Base-by-base conservation (phyloP, 2,888 invertebrate species). In the Melanostoma scalare region DNA sequence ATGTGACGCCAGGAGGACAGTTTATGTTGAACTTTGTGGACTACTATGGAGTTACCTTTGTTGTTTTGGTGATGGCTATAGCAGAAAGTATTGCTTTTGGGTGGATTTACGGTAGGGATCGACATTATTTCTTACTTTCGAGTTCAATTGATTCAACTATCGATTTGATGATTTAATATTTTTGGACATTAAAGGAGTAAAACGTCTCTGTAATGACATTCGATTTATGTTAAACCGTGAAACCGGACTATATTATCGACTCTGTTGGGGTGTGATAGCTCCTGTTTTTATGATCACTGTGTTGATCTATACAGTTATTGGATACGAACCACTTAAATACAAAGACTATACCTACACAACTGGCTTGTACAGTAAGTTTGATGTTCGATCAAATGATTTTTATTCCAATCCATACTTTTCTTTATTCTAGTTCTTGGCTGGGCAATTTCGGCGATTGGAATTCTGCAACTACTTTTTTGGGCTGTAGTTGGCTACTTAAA, bases 211-310 rank as follows among this genome's bases (percentile, higher is more conserved):
- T 82, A 90, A 92, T 20, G 96, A 97, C 88, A 91, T 96, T 9
- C 95, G 96, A 88, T 97, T 94, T 89, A 97, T 97, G 96, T 89
- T 96, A 86, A 94, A 94, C 60, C 92, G 92, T 30, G 93, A 93
- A 89, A 91, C 91, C 0, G 89, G 94, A 0, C 86, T 94, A 9
- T 97, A 96, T 89, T 97, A 96, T 95, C 93, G 96, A 77, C 86
- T 95, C 50, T 96, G 96, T 84, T 97, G 97, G 97, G 94, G 93
- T 0, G 60, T 96, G 20, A 91, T 96, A 65, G 95, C 95, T 2
- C 96, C 96, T 0, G 88, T 92, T 0, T 91, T 95, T 84, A 94
- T 96, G 92, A 89, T 94, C 4, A 89, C 93, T 4, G 95, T 96
- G 60, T 93, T 96, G 86, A 85, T 95, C 30, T 96, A 96, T 88